A percentile compares a stretch with the other conserved stretches of the same genome.
phyloP scores from a whole-genome alignment of 2,888 invertebrate genomes.

The Ashinkailepas kermadecensis region DNA sequence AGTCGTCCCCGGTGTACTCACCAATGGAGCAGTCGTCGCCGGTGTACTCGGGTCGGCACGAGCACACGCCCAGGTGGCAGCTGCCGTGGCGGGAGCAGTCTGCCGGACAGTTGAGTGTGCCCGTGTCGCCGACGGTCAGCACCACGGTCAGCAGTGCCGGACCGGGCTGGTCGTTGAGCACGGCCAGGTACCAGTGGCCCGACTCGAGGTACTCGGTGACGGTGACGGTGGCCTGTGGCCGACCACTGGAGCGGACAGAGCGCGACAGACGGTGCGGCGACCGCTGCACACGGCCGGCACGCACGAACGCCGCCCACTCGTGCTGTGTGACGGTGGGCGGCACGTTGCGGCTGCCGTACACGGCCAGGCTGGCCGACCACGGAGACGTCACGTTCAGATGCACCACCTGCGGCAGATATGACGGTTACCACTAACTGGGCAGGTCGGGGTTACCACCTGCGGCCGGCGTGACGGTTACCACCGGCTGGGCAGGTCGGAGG shows the following conservation, averaged over 20 bases:
- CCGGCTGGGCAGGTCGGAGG: no score
- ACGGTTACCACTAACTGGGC: no score
- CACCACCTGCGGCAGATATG: not conserved
- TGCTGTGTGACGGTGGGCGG: slow-evolving; percentile 39
- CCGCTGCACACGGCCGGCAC: slow-evolving; percentile 33
- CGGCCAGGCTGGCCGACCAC: slow-evolving; percentile 37
- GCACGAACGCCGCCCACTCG: slow-evolving; percentile 39
- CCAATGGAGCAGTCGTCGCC: slow-evolving; percentile 47
- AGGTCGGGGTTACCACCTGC: no score
- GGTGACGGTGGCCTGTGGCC: slow-evolving; percentile 25
- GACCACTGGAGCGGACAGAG: slow-evolving; percentile 30
- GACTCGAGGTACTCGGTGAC: slow-evolving; percentile 35
- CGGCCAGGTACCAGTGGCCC: slow-evolving; percentile 37
- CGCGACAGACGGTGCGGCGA: slow-evolving; percentile 30
- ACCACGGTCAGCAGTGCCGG: slow-evolving; percentile 27
- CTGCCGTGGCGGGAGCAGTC: slow-evolving; percentile 87
- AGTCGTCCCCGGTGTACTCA: not conserved
- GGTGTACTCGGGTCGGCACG: slow-evolving; percentile 85
- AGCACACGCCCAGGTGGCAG: slow-evolving; percentile 86
- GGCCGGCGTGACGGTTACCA: no score
- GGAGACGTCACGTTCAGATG: slow-evolving; percentile 38
- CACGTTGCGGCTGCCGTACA: slow-evolving; percentile 39
- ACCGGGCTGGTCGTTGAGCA: slow-evolving; percentile 37
- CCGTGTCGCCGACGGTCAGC: not conserved
- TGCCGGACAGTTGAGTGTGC: slow-evolving; percentile 64